Percentiles rank a stretch among this genome's conserved stretches.
phyloP scores from a whole-genome alignment of 2,888 invertebrate genomes.

The Eugnorisma glareosa region DNA sequence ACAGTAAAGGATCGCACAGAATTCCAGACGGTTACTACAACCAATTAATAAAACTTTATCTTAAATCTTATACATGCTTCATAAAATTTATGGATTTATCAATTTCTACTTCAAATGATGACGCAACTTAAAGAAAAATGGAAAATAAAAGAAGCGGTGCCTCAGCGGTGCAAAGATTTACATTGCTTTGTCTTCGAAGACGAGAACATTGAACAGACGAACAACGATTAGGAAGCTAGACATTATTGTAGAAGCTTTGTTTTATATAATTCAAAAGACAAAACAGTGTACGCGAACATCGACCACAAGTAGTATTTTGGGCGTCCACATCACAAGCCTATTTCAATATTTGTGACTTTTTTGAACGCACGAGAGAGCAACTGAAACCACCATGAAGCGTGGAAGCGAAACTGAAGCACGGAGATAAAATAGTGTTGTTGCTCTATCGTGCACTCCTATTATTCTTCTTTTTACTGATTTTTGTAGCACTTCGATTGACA shows the following conservation, averaged over 20 bases:
- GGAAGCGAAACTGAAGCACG: conserved; percentile 70
- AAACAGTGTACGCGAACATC: conserved; percentile 85
- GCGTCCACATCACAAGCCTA: conserved; percentile 78
- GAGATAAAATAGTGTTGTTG: conserved; percentile 60
- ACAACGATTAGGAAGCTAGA: conserved; percentile 19
- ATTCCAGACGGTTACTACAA: conserved; percentile 48
- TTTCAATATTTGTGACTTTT: background rate
- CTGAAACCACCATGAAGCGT: conserved; percentile 69
- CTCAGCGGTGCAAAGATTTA: conserved; percentile 82
- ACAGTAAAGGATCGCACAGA: conserved; percentile 40
- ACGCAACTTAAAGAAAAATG: conserved; percentile 81
- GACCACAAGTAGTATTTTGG: conserved; percentile 79
- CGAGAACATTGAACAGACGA: conserved; percentile 12
- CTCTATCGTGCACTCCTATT: conserved; percentile 60
- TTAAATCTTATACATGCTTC: conserved; percentile 64
- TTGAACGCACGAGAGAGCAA: conserved; percentile 67
- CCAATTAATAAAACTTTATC: conserved; percentile 29
- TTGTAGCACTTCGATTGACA: background rate
- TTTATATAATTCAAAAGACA: conserved; percentile 72
- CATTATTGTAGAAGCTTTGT: background rate
- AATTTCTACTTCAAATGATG: conserved; percentile 78
- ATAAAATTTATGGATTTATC: conserved; percentile 63
- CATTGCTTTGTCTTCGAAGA: conserved; percentile 80
- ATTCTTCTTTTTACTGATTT: background rate
- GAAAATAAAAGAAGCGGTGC: conserved; percentile 84